These are phyloP conservation scores for Pandemis heparana DNA, from an alignment of 2,888 invertebrate species.

Conservation along the genomic window DNA sequence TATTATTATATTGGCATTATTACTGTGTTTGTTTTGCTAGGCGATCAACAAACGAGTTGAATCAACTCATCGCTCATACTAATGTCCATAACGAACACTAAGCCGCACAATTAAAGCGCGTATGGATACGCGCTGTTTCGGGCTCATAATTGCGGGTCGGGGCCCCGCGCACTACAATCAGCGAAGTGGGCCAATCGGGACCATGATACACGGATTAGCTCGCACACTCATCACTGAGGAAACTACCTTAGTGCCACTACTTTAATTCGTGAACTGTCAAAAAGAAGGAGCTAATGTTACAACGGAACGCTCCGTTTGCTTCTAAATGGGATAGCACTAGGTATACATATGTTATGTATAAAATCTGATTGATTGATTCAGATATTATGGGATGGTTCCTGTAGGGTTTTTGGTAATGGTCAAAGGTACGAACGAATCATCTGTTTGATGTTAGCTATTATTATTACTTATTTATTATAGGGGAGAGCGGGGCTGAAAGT, in stretches of 20 bases:
- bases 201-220: slow-evolving; percentile 33
- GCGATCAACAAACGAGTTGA: not conserved
- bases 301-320: too few species aligned
- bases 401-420: too few species aligned
- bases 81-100: slow-evolving; percentile 7
- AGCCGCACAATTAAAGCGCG: slow-evolving; percentile 65
- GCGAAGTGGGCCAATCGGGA: slow-evolving; percentile 52
- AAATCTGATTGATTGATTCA: too few species aligned
- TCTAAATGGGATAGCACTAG: too few species aligned
- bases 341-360: too few species aligned
- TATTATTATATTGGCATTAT: not conserved
- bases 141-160: slow-evolving; percentile 78
- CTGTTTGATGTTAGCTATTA: too few species aligned
- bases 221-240: slow-evolving; percentile 32
- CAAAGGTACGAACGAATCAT: too few species aligned
- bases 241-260: not conserved
- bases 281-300: too few species aligned
- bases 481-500: too few species aligned
- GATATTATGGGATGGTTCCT: too few species aligned
- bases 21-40: not conserved
- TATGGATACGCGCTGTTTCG: slow-evolving; percentile 71
- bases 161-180: slow-evolving; percentile 69
- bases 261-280: not conserved
- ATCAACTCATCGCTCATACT: slow-evolving; percentile 9
- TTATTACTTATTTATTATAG: too few species aligned